Conservation (phyloP, 1,140 invertebrate genomes). For the Maniola jurtina region DNA sequence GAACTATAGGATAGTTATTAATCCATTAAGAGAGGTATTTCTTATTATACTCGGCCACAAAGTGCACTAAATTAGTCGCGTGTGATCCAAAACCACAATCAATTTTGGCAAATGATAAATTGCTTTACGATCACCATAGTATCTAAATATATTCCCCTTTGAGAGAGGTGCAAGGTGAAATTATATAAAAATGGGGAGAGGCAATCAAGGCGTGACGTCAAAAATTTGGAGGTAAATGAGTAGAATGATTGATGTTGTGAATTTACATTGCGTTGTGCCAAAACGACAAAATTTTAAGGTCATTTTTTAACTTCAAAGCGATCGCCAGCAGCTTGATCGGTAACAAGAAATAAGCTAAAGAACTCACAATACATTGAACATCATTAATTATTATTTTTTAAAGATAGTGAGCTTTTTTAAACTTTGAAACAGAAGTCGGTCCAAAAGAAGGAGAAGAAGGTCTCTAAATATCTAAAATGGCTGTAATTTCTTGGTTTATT, state of each 20-base stretch:
- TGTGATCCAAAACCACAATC: conserved; percentile 33
- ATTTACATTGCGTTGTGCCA: conserved; percentile 58
- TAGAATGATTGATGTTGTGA: conserved; percentile 72
- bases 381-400: conserved; percentile 23
- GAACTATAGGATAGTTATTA: too few species aligned
- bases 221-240: conserved; percentile 71
- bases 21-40: conserved; percentile 12
- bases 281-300: conserved; percentile 54
- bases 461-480: neutral
- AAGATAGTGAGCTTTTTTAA: neutral
- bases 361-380: conserved; percentile 14
- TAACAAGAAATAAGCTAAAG: conserved; percentile 31
- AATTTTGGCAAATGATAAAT: conserved; percentile 52
- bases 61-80: conserved; percentile 31
- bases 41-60: conserved; percentile 13
- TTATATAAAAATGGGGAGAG: conserved; percentile 65
- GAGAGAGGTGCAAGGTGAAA: conserved; percentile 50
- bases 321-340: conserved; percentile 27
- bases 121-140: conserved; percentile 44
- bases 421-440: too few species aligned
- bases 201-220: conserved; percentile 64
- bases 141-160: conserved; percentile 41
- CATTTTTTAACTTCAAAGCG: conserved; percentile 42
- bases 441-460: too few species aligned
- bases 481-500: too few species aligned